Evolutionary conservation across 2,888 invertebrate genomes (phyloP), one percentile per base, ranked within the genome.

Genomic region (Ariolimax columbianus): DNA sequence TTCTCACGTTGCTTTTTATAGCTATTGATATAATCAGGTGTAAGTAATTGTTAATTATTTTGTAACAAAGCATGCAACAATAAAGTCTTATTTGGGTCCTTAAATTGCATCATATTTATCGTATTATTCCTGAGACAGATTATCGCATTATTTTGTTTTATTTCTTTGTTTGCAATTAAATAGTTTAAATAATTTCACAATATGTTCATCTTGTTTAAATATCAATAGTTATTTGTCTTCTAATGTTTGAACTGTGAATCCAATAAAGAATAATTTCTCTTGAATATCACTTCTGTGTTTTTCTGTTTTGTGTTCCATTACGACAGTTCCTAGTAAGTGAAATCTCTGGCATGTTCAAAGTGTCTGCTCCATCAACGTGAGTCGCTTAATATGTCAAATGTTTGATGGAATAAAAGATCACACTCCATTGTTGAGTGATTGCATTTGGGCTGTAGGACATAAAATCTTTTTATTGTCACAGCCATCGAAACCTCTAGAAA

Each of bases 401-500:
- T 73, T 82, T 72, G 55, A 73, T 63, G 75, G 59, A 59, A 38
- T 63, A 40, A 75, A 75, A 63, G 63, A 75, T 75, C 72, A 63
- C 75, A 51, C 17, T 30, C 72, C 51, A 23, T 19, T 36, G 72
- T 63, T 23, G 70, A 81, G 59, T 81, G 81, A 81, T 72, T 72
- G 47, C 81, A 81, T 81, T 81, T 36, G 51, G 26, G 59, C 59
- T 59, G 40, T 72, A 33, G 55, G 70, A 36, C 38, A 72, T 72
- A 72, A 81, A 70, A 72, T 55, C 72, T 81, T 72, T 70, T 72
- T 70, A 70, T 47, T 51, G 81, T 72, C 51, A 33, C 72, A 70
- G 81, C 38, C 72, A 59, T 72, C 38, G 72, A 81, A 81, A 81
- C 81, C 72, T 81, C 55, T 72, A 72, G 72, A 81, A 47, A 81